Evolutionary conservation across 2,888 invertebrate species (phyloP), one percentile per base, ranked within the genome.

Genomic region (Hypomecis atomaria): DNA sequence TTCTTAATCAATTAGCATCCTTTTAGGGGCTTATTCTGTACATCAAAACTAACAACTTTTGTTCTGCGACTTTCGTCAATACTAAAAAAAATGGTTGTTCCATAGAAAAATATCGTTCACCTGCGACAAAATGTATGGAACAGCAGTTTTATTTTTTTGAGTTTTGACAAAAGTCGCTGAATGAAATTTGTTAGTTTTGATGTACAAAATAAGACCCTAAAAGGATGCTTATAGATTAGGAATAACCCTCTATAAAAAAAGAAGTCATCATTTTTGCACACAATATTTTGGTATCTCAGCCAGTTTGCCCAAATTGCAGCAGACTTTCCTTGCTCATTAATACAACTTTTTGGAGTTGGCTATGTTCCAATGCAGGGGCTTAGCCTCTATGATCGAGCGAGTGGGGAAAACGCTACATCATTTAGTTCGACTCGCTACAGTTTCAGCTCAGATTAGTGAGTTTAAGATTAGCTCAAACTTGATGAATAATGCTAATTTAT

Each of bases 301-400:
- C 10, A 52, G 49, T 49, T 37, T 10, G 37, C 40, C 33, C 8
- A 3, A 42, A 47, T 53, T 42, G 47, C 43, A 55, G 54, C 42
- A 49, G 49, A 11, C 47, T 57, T 47, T 33, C 45, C 33, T 53
- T 47, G 13, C 59, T 59, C 58, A 69, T 69, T 68, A 67, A 62
- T 63, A 65, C 55, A 67, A 69, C 59, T 73, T 72, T 72, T 71
- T 67, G 69, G 65, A 65, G 64, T 67, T 72, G 70, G 71, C 70
- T n/a, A 34, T 67, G 57, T 69, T 70, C 73, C 72, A 72, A 72
- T 66, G 63, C 63, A 58, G 62, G 34, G 66, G 72, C 69, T 73
- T 69, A 73, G 66, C 65, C 65, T 52, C 59, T 70, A 70, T 73
- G 73, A 70, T 71, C 69, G 71, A 72, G 62, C 53, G 70, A 57